Conservation (phyloP, 37 sponge, comb jelly and placozoan genomes). For the Chondrosia reniformis region DNA sequence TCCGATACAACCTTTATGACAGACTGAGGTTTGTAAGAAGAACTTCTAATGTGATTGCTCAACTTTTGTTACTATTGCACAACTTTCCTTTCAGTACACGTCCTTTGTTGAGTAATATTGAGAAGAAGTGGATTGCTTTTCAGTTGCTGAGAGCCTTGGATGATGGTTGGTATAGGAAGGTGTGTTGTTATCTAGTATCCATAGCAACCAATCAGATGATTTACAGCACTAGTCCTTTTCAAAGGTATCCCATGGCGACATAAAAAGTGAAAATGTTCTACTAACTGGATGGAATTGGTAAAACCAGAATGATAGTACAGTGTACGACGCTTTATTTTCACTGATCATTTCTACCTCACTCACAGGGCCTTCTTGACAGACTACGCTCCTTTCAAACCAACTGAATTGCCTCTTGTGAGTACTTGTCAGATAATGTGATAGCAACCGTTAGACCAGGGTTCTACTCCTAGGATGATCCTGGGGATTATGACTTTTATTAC, state of each 20-base stretch:
- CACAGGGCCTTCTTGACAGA: slow-evolving; percentile 87
- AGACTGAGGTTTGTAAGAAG: slow-evolving; percentile 64
- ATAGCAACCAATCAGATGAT: background rate
- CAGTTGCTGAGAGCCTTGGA: slow-evolving; percentile 87
- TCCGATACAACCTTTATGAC: slow-evolving; percentile 88
- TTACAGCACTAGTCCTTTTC: background rate
- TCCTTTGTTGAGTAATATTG: slow-evolving; percentile 76
- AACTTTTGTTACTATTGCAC: background rate
- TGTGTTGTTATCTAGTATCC: background rate
- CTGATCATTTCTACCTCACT: background rate
- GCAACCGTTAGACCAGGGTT: background rate
- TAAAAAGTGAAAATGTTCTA: slow-evolving; percentile 96
- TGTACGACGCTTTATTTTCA: background rate
- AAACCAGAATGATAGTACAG: background rate
- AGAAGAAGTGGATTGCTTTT: slow-evolving; percentile 96
- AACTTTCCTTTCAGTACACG: slow-evolving; percentile 47
- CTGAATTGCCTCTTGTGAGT: slow-evolving; percentile 69
- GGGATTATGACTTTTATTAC: slow-evolving; percentile 92
- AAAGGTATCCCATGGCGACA: slow-evolving; percentile 88
- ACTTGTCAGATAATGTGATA: background rate
- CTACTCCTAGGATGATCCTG: slow-evolving; percentile 88
- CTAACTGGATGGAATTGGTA: slow-evolving; percentile 94
- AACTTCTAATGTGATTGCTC: too few relatives aligned
- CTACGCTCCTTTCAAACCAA: slow-evolving; percentile 96
- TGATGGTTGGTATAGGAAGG: slow-evolving; percentile 32